Conservation (phyloP, 2,113 vertebrate species). For the Ginglymostoma cirratum region DNA sequence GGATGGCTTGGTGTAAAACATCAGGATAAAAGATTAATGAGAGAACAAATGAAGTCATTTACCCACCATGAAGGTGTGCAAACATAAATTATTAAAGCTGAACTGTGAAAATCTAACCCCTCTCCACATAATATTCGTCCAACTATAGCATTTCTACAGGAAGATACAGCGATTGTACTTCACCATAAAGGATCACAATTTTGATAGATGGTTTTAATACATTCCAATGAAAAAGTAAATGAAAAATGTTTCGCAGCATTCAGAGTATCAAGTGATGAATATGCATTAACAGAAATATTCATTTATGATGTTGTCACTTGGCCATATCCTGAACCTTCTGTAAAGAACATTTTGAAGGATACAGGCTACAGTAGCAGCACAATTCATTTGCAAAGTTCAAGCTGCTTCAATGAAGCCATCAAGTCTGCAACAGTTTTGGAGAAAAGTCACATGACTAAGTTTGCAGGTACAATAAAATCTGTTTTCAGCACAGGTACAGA, state of each 20-base stretch:
- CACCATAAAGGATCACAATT: background rate
- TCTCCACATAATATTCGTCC: background rate
- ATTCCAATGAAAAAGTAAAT: background rate
- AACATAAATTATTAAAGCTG: background rate
- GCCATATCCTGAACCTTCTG: too few species aligned
- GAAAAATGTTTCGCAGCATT: background rate
- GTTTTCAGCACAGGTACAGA: too few species aligned
- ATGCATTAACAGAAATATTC: too few species aligned
- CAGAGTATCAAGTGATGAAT: background rate
- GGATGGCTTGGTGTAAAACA: conserved; percentile 21
- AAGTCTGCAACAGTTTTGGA: too few species aligned
- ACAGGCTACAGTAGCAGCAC: too few species aligned
- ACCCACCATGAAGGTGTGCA: conserved; percentile 2
- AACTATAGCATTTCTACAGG: background rate
- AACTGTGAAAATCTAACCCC: background rate
- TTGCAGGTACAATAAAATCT: too few species aligned
- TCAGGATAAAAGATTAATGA: conserved; percentile 31
- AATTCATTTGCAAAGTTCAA: too few species aligned
- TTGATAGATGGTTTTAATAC: background rate
- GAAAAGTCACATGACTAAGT: too few species aligned
- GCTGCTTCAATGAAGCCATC: too few species aligned
- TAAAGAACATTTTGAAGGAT: too few species aligned
- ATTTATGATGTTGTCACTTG: too few species aligned
- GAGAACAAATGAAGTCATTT: conserved; percentile 18
- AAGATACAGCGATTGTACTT: background rate